phyloP scores from a whole-genome alignment of 2,888 invertebrate genomes.

The Dermolepida albohirtum region DNA sequence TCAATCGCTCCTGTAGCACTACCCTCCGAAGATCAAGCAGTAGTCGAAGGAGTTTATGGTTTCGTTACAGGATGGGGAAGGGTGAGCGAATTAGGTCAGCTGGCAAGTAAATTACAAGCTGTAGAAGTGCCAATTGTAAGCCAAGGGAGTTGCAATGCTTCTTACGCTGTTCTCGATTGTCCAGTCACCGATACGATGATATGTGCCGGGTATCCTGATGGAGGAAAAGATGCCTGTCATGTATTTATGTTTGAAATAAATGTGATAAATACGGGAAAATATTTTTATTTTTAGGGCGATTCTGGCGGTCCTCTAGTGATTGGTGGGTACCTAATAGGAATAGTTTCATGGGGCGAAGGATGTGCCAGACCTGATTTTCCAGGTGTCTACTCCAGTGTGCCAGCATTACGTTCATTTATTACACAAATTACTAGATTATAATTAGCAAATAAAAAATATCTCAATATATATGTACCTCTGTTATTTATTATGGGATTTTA shows the following conservation, averaged over 20 bases:
- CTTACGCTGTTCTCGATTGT: conserved; percentile 55
- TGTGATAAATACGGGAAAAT: conserved; percentile 15
- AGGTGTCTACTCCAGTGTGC: conserved; percentile 84
- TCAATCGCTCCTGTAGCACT: conserved; percentile 24
- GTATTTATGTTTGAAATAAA: conserved; percentile 9
- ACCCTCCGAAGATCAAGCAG: conserved; percentile 4
- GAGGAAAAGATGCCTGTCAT: conserved; percentile 39
- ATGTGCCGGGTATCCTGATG: conserved; percentile 38
- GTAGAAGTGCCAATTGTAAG: conserved; percentile 19
- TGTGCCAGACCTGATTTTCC: conserved; percentile 80
- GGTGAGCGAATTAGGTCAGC: conserved; percentile 2
- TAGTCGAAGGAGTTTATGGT: neutral
- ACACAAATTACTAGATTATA: conserved; percentile 38
- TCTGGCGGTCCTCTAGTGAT: conserved; percentile 78
- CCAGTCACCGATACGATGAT: conserved; percentile 29
- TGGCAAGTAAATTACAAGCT: conserved; percentile 13
- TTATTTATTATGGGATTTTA: too few relatives aligned
- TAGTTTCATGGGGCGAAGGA: conserved; percentile 85
- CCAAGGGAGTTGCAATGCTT: neutral
- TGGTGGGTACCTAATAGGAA: conserved; percentile 64
- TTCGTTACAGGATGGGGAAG: conserved; percentile 41
- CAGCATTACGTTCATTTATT: conserved; percentile 49
- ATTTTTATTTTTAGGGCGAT: conserved; percentile 71
- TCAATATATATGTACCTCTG: too few relatives aligned
- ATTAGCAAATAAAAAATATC: too few relatives aligned